Conservation (phyloP, 2,113 vertebrate genomes). For the Podarcis cretensis region DNA sequence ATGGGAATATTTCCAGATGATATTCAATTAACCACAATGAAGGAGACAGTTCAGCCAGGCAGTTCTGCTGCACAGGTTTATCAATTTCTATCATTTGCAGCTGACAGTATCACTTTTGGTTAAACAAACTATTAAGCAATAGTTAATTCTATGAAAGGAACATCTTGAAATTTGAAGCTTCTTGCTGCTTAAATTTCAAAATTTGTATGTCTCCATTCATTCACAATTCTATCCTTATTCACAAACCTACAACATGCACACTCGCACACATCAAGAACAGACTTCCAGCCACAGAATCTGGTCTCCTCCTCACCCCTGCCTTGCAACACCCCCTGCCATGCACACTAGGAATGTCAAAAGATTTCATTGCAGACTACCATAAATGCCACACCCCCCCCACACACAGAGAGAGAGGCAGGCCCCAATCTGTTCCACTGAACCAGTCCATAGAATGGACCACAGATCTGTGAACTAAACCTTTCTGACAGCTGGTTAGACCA, state of each 20-base stretch:
- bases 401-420: no score
- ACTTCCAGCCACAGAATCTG: neutral
- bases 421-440: no score
- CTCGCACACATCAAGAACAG: constrained; percentile 34
- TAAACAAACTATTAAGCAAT: constrained; percentile 58
- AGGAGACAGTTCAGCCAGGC: constrained; percentile 46
- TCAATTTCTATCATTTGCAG: constrained; percentile 41
- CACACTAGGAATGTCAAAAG: no score
- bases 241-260: constrained; percentile 23
- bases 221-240: constrained; percentile 8
- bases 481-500: no score
- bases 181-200: constrained; percentile 52
- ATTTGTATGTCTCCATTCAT: constrained; percentile 57
- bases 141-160: constrained; percentile 60
- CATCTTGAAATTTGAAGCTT: constrained; percentile 53
- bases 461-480: no score
- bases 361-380: no score
- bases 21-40: constrained; percentile 50
- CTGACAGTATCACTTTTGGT: constrained; percentile 55
- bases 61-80: constrained; percentile 41
- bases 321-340: no score
- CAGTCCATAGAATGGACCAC: no score
- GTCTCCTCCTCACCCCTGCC: no score
- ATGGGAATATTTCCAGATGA: constrained; percentile 20
- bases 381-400: no score